These are phyloP conservation scores for Melitaea athalia DNA, from an alignment of 2,888 invertebrate genomes.

Conservation along the genomic window DNA sequence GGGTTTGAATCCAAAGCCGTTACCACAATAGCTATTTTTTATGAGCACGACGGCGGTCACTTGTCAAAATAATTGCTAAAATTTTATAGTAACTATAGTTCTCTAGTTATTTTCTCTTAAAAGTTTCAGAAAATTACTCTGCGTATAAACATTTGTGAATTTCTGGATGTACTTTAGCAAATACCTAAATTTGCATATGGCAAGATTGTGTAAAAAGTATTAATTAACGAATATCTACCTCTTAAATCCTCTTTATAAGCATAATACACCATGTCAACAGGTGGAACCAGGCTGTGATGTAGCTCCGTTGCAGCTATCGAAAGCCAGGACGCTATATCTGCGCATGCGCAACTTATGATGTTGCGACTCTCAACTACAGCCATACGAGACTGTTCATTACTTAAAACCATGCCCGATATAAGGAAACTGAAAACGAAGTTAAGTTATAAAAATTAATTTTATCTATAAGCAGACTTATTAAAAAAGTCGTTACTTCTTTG, in stretches of 20 bases:
- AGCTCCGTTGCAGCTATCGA: constrained; percentile 67
- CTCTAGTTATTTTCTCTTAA: too few relatives aligned
- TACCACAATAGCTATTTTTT: too few relatives aligned
- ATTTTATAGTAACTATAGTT: too few relatives aligned
- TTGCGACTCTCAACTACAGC: constrained; percentile 61
- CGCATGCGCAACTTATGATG: constrained; percentile 67
- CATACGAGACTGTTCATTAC: constrained; percentile 68
- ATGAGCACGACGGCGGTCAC: too few relatives aligned
- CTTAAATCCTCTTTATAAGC: constrained; percentile 70
- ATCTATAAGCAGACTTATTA: not conserved
- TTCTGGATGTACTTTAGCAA: too few relatives aligned
- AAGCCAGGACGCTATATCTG: constrained; percentile 70
- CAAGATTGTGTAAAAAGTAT: too few relatives aligned
- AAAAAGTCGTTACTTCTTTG: too few relatives aligned
- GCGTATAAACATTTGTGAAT: too few relatives aligned
- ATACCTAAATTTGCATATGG: too few relatives aligned
- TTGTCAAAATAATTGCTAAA: too few relatives aligned
- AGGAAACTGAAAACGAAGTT: constrained; percentile 53
- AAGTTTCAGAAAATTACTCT: too few relatives aligned
- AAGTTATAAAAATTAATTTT: not conserved
- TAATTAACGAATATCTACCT: constrained; percentile 47
- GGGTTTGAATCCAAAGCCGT: too few relatives aligned
- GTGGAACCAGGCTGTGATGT: constrained; percentile 69
- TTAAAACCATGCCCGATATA: constrained; percentile 71
- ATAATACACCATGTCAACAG: constrained; percentile 68